A percentile compares a stretch with the other conserved stretches of the same genome.
Conservation (phyloP, 2,888 invertebrate species). For the Eudemis profundana region DNA sequence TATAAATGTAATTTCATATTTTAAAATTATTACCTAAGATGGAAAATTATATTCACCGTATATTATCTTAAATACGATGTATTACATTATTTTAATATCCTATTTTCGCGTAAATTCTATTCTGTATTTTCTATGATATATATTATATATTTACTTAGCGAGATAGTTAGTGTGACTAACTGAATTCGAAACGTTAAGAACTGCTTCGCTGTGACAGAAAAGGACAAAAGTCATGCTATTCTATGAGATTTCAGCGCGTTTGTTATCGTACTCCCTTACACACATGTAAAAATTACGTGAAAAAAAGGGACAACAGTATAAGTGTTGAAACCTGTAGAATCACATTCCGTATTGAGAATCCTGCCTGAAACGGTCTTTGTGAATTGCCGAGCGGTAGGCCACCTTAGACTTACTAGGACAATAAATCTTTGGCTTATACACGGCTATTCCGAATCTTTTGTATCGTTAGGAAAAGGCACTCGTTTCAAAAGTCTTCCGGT, state of each 20-base stretch:
- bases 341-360: constrained; percentile 11
- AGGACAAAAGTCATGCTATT: constrained; percentile 27
- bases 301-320: not conserved
- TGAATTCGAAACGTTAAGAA: constrained; percentile 25
- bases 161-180: constrained; percentile 42
- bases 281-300: not conserved
- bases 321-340: not conserved
- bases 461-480: constrained; percentile 45
- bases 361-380: constrained; percentile 34
- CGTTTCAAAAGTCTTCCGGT: constrained; percentile 73
- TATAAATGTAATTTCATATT: constrained; percentile 62
- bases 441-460: constrained; percentile 51
- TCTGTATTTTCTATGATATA: constrained; percentile 24
- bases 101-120: constrained; percentile 34
- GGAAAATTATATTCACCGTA: constrained; percentile 30
- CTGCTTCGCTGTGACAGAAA: constrained; percentile 35
- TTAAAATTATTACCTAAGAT: constrained; percentile 54
- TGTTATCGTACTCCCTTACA: not conserved
- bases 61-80: constrained; percentile 20
- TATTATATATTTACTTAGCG: constrained; percentile 28
- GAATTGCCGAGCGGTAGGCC: constrained; percentile 62
- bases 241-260: constrained; percentile 5
- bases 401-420: constrained; percentile 83
- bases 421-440: constrained; percentile 74
- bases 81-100: constrained; percentile 16